phyloP scores from a whole-genome alignment of 2,113 vertebrate genomes.

The Peromyscus leucopus region DNA sequence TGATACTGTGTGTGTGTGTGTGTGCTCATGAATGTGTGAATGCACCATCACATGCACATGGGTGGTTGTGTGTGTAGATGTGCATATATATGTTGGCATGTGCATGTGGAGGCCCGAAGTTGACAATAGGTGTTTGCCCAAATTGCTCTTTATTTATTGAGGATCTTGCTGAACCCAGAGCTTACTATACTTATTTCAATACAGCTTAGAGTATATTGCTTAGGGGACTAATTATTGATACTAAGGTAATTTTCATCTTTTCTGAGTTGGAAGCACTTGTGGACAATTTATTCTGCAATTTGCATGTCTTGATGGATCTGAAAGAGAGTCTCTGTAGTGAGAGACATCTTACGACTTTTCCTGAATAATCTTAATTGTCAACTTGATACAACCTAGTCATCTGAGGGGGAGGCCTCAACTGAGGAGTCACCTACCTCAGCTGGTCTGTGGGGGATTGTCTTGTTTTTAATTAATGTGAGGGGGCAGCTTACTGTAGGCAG shows the following conservation, averaged over 20 bases:
- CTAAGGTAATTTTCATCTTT: neutral
- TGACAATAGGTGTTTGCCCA: neutral
- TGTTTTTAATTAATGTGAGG: neutral
- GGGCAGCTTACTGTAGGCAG: neutral
- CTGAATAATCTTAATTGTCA: neutral
- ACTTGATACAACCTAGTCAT: neutral
- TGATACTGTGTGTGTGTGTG: no score
- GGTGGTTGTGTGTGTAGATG: neutral
- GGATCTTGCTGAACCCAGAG: neutral
- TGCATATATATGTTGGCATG: neutral
- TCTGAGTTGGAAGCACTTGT: neutral
- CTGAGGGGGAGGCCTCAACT: neutral
- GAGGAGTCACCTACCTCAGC: neutral
- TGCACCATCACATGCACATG: neutral
- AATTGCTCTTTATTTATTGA: neutral
- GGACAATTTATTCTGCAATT: neutral
- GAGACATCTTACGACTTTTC: neutral
- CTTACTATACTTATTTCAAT: neutral
- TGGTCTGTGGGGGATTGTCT: neutral
- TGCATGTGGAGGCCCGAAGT: neutral
- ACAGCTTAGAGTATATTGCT: neutral
- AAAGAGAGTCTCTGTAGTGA: neutral
- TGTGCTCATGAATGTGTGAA: no score
- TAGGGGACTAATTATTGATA: neutral
- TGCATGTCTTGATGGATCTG: neutral